Evolutionary conservation across 1,140 invertebrate genomes (phyloP).

Genomic region (Phenacoccus solenopsis): DNA sequence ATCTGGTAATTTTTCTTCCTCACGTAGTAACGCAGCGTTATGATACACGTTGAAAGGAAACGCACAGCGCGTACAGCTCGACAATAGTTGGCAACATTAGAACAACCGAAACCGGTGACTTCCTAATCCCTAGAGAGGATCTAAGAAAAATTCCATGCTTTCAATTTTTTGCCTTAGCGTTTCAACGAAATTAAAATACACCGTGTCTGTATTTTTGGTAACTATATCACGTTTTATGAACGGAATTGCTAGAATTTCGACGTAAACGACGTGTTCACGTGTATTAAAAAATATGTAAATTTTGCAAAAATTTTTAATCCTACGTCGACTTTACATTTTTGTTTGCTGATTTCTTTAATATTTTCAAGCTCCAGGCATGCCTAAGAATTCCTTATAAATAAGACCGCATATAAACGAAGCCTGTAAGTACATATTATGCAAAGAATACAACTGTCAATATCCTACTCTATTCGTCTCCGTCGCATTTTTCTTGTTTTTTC

Average conservation of each 20-base stretch:
- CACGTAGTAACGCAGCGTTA: background rate
- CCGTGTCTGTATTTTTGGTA: background rate
- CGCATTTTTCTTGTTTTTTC: background rate
- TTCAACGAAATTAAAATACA: background rate
- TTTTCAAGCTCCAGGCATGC: background rate
- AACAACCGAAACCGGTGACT: background rate
- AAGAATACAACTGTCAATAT: background rate
- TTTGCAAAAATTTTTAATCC: background rate
- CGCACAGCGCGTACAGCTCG: background rate
- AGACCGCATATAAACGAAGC: background rate
- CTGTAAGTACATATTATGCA: background rate
- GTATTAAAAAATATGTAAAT: constrained; percentile 4
- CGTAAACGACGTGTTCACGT: background rate
- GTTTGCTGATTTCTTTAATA: background rate
- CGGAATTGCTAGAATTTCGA: background rate
- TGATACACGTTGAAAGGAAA: background rate
- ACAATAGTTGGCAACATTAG: background rate
- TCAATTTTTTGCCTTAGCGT: background rate
- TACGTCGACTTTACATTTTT: background rate
- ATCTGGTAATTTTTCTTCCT: background rate
- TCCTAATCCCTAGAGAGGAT: background rate
- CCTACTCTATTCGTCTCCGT: too few relatives aligned
- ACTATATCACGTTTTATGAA: constrained; percentile 2
- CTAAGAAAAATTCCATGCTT: background rate
- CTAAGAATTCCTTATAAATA: background rate